phyloP scores from a whole-genome alignment of 2,797 vertebrate species.

The Triplophysa yarkandensis region DNA sequence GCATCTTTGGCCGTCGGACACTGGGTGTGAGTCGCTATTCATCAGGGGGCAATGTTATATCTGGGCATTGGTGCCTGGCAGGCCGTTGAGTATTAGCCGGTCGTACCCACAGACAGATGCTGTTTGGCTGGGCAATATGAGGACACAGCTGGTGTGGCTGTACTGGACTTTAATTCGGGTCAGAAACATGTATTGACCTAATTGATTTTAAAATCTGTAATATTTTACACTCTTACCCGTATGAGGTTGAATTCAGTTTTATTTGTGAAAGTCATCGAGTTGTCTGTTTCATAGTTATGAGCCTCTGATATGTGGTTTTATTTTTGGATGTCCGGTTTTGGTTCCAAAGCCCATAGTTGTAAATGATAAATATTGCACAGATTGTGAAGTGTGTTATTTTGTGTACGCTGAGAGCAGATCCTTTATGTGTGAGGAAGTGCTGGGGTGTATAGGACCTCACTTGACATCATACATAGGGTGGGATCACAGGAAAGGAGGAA shows the following conservation, averaged over 20 bases:
- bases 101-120: background rate
- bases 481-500: slow-evolving; percentile 34
- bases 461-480: slow-evolving; percentile 28
- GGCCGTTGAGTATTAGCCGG: background rate
- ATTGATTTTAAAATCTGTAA: no score
- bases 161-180: slow-evolving; percentile 24
- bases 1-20: background rate
- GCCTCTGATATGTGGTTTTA: background rate
- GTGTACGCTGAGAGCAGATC: background rate
- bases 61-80: slow-evolving; percentile 13
- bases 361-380: background rate
- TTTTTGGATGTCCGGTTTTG: background rate
- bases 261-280: background rate
- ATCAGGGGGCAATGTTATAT: background rate
- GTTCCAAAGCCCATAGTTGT: background rate
- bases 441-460: background rate
- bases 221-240: no score
- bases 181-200: slow-evolving; percentile 29
- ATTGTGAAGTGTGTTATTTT: background rate
- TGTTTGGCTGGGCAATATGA: background rate
- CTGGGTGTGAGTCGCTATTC: background rate
- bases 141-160: slow-evolving; percentile 12
- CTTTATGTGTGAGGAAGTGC: slow-evolving; percentile 26
- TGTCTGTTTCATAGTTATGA: background rate
- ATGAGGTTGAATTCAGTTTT: no score